phyloP scores from a whole-genome alignment of 1,140 invertebrate species.

The Drosophila sp. region DNA sequence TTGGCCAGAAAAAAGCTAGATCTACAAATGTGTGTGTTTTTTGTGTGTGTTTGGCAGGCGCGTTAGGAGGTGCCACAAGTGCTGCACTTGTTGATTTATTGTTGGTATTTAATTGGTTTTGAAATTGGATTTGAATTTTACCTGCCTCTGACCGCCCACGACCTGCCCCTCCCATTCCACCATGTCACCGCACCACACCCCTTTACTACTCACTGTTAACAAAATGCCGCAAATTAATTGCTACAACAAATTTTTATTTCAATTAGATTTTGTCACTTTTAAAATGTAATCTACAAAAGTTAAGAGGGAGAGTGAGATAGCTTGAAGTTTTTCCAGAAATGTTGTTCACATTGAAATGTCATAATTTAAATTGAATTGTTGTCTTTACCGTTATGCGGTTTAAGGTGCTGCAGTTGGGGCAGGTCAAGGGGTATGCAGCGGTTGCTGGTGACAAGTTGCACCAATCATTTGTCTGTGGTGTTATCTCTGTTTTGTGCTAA shows the following conservation, averaged over 20 bases:
- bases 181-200: background rate
- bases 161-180: background rate
- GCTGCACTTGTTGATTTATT: constrained; percentile 83
- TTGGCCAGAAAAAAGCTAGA: constrained; percentile 60
- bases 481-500: constrained; percentile 50
- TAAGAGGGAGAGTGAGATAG: constrained; percentile 27
- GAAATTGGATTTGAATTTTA: constrained; percentile 75
- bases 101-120: constrained; percentile 79
- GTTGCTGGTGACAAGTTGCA: constrained; percentile 40
- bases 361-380: constrained; percentile 81
- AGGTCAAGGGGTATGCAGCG: background rate
- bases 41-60: constrained; percentile 52
- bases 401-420: background rate
- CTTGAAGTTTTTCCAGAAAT: constrained; percentile 44
- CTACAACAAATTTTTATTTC: constrained; percentile 76
- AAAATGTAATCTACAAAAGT: constrained; percentile 45
- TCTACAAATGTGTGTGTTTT: constrained; percentile 43
- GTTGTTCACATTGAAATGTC: constrained; percentile 81
- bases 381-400: constrained; percentile 66
- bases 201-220: constrained; percentile 15
- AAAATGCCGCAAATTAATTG: constrained; percentile 64
- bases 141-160: constrained; percentile 18
- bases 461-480: constrained; percentile 19
- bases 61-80: constrained; percentile 68
- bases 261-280: constrained; percentile 76